Conservation (phyloP, 2,113 vertebrate species). For the Zootoca vivipara region DNA sequence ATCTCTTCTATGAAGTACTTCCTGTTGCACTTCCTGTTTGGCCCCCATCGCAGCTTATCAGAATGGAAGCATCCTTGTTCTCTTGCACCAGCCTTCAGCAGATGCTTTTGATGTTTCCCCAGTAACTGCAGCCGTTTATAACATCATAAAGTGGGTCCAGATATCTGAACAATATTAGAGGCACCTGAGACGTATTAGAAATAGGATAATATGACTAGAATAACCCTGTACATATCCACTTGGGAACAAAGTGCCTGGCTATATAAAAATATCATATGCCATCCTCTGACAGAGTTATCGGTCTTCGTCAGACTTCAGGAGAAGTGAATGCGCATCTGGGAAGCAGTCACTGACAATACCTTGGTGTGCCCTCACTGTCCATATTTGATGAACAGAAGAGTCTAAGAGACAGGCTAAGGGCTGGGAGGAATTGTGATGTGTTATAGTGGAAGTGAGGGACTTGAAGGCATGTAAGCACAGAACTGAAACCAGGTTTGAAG, state of each 20-base stretch:
- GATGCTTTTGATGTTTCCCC: background rate
- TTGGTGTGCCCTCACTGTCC: background rate
- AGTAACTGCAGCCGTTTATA: slow-evolving; percentile 6
- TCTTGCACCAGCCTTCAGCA: background rate
- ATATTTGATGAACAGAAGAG: background rate
- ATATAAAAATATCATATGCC: background rate
- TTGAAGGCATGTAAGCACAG: background rate
- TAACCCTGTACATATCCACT: background rate
- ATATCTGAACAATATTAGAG: background rate
- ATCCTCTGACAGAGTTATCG: background rate
- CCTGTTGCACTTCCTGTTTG: background rate
- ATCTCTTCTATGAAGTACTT: background rate
- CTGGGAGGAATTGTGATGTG: no score
- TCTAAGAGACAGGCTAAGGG: background rate
- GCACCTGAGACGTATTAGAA: slow-evolving; percentile 1
- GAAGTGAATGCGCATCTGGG: background rate
- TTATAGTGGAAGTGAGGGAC: background rate
- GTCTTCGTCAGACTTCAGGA: background rate
- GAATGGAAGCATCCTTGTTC: background rate
- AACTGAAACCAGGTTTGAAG: background rate
- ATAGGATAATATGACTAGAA: background rate
- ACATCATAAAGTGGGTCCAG: background rate
- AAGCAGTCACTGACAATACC: background rate
- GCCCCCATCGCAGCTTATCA: background rate
- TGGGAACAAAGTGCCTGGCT: background rate